phyloP scores from a whole-genome alignment of 2,888 invertebrate genomes.

The Apamea monoglypha region DNA sequence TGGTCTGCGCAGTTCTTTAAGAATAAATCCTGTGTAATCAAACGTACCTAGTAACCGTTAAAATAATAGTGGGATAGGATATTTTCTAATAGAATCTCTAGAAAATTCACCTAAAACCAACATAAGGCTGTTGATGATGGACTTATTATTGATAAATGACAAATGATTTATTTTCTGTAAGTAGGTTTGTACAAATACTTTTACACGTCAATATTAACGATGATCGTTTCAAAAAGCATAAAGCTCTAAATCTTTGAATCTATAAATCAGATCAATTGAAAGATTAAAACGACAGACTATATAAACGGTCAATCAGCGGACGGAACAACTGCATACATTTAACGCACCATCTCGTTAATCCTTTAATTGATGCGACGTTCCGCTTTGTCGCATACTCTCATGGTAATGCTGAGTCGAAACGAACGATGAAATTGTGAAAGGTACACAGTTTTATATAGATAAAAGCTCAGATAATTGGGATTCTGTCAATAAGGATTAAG shows the following conservation, averaged over 20 bases:
- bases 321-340: conserved; percentile 51
- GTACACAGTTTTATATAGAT: neutral
- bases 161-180: no score
- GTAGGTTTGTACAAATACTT: no score
- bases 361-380: conserved; percentile 74
- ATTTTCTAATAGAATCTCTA: no score
- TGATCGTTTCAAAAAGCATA: neutral
- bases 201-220: no score
- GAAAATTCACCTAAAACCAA: neutral
- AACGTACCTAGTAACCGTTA: no score
- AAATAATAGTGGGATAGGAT: no score
- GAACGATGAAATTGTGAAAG: conserved; percentile 1
- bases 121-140: neutral
- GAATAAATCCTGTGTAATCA: neutral
- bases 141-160: no score
- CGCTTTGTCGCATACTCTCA: conserved; percentile 37
- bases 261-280: conserved; percentile 27
- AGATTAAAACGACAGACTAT: conserved; percentile 39
- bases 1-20: neutral
- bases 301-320: conserved; percentile 48
- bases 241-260: neutral
- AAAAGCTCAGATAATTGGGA: neutral
- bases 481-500: neutral
- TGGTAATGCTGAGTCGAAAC: conserved; percentile 29
- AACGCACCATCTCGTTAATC: conserved; percentile 68